Base-by-base conservation (phyloP, 2,888 invertebrate species). In the Apamea epomidion region DNA sequence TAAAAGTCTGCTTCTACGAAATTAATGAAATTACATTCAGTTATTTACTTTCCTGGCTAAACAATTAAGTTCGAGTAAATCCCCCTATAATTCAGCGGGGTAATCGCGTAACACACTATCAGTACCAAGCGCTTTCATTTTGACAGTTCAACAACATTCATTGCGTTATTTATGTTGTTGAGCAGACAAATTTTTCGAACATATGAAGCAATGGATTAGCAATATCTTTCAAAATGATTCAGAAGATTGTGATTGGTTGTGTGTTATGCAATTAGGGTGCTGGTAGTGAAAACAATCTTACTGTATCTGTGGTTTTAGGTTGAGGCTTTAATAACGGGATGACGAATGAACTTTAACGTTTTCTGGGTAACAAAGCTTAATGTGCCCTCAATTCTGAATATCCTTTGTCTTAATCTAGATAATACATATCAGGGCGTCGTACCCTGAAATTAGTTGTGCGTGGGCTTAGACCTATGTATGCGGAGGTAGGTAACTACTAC, bases 401-500 rank as follows among this genome's bases (percentile, higher is more conserved):
- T 62, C 70, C 42, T 74, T 74, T 76, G 78, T 74, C 72, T 73
- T 76, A 58, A 73, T 54, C 75, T 78, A 60, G 45, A 65, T 71
- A 21, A 68, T 76, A 54, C 29, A 82, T 73, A 65, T 51, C 32
- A 42, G 37, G 32, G 32, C 54, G 10, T 62, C 16, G 69, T 75
- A 37, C 54, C 60, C 60, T 87, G 25, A 32, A 80, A 69, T 69
- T 80, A 83, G 62, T 60, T 60, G n/a, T 83, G 60, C 14, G 65
- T 80, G 67, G 48, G 45, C 32, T 60, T 1, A 74, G 60, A 65
- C 2, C 76, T 72, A 45, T 45, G 29, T 75, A 62, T 76, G 58
- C 37, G 10, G n/a, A 32, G 7, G 10, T 29, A 45, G 1, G 2
- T 29, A 25, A 0, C 48, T 72, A 83, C 74, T 74, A 76, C 74